Percentiles rank a stretch among this genome's conserved stretches.
Conservation (phyloP, 2,113 vertebrate species). For the Xyliphius kryptos region DNA sequence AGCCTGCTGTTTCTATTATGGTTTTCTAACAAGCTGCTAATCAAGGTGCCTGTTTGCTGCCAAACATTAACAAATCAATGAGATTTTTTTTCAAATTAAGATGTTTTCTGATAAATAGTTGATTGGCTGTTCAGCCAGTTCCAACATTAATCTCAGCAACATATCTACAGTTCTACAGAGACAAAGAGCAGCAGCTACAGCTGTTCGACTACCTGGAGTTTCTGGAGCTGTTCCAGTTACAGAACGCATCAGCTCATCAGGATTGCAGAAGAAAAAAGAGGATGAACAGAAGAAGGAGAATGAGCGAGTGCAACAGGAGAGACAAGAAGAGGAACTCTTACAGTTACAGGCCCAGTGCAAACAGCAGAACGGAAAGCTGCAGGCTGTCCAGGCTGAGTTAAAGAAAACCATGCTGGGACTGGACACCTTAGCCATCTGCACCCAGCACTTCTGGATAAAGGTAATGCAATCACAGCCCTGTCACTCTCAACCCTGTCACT, state of each 20-base stretch:
- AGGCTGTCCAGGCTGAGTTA: slow-evolving; percentile 66
- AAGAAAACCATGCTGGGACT: slow-evolving; percentile 70
- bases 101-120: neutral
- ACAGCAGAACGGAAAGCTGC: slow-evolving; percentile 73
- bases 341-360: slow-evolving; percentile 76
- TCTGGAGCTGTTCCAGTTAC: slow-evolving; percentile 27
- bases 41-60: neutral
- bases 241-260: slow-evolving; percentile 36
- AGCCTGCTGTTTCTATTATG: neutral
- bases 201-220: slow-evolving; percentile 16
- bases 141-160: neutral
- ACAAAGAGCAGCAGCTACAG: slow-evolving; percentile 49
- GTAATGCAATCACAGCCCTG: slow-evolving; percentile 51
- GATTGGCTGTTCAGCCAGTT: neutral
- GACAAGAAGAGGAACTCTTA: slow-evolving; percentile 65
- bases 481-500: too few relatives aligned
- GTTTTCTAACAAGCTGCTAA: slow-evolving; percentile 4
- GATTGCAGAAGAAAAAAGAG: slow-evolving; percentile 56
- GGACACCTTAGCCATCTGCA: slow-evolving; percentile 80
- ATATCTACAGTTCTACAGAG: slow-evolving; percentile 51
- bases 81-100: neutral
- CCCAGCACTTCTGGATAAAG: slow-evolving; percentile 85
- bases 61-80: slow-evolving; percentile 14
- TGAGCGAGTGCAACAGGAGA: slow-evolving; percentile 46
- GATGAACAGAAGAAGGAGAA: slow-evolving; percentile 57